Evolutionary conservation across 1,140 invertebrate species (phyloP), one percentile per base, ranked within the genome.

Genomic region (Caerostris darwini): DNA sequence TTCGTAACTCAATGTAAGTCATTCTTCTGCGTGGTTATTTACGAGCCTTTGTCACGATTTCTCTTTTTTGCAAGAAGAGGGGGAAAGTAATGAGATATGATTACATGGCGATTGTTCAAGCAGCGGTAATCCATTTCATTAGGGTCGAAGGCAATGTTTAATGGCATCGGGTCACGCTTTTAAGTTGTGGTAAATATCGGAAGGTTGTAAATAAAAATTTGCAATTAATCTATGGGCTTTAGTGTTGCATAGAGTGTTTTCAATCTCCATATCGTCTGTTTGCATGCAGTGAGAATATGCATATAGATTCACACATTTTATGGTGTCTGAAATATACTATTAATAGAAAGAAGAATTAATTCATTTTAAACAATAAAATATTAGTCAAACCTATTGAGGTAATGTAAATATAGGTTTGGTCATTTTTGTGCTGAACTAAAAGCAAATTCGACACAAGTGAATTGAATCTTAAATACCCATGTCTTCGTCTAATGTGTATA

Each of bases 1-100:
- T 92, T 58, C 59, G 54, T 85, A 85, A 85, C 83, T 59, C 83
- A 59, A 85, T 85, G 83, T 85, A 85, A 85, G 83, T 85, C 83
- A 85, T 85, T 85, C 83, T 85, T 85, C 19, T 58, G 5, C 12
- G 82, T 58, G n/a, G 54, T 56, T 85, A 57, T 85, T 85, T 85
- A 85, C 83, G 83, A 85, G n/a, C 56, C 34, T 85, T 85, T 19
- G 83, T 85, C 83, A 85, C 83, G 83, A 7, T 19, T 85, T 85
- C 58, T 56, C 57, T 58, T 56, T 85, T 17, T 56, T 56, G 82
- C 8, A 7, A 6, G 54, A n/a, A n/a, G 82, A 34, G 8, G n/a
- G 82, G 17, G 53, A 17, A 82, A 50, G 50, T 82, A 82, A 17
- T 53, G 53, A 85, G 82, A 58, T 85, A 57, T 34, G 82, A 57